Percentiles rank a stretch among this genome's conserved stretches.
These are phyloP conservation scores for Parauchenoglanis ngamensis DNA, from an alignment of 2,797 vertebrate genomes.

Conservation along the genomic window DNA sequence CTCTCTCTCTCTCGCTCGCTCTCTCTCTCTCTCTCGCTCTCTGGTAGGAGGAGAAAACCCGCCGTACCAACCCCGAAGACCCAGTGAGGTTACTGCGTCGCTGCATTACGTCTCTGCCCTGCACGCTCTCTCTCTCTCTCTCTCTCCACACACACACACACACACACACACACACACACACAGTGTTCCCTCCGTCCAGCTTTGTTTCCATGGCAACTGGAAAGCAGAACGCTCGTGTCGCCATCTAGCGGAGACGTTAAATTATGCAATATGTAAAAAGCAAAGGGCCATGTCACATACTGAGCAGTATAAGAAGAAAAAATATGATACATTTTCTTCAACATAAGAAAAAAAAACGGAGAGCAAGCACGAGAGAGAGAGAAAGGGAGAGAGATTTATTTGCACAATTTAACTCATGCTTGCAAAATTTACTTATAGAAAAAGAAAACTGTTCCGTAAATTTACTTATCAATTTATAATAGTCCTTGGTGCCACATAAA, in stretches of 20 bases:
- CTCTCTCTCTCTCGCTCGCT: neutral
- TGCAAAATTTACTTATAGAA: too few relatives aligned
- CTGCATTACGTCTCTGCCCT: constrained; percentile 5
- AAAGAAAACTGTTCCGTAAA: too few relatives aligned
- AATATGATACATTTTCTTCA: too few relatives aligned
- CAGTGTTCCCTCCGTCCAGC: neutral
- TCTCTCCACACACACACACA: too few relatives aligned
- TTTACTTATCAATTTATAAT: too few relatives aligned
- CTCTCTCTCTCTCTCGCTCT: neutral
- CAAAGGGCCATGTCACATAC: too few relatives aligned
- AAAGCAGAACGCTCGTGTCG: neutral
- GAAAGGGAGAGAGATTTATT: neutral
- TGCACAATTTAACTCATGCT: too few relatives aligned
- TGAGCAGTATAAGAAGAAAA: too few relatives aligned
- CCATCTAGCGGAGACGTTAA: neutral
- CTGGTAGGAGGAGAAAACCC: neutral
- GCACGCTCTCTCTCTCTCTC: neutral
- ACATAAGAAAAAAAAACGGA: too few relatives aligned
- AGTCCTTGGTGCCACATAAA: too few relatives aligned
- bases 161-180: neutral
- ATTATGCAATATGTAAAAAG: too few relatives aligned
- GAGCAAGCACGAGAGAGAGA: too few relatives aligned
- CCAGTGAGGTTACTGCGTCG: neutral
- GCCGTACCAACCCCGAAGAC: neutral
- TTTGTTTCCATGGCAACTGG: constrained; percentile 18